phyloP scores from a whole-genome alignment of 2,113 vertebrate genomes.

The Eptesicus fuscus region DNA sequence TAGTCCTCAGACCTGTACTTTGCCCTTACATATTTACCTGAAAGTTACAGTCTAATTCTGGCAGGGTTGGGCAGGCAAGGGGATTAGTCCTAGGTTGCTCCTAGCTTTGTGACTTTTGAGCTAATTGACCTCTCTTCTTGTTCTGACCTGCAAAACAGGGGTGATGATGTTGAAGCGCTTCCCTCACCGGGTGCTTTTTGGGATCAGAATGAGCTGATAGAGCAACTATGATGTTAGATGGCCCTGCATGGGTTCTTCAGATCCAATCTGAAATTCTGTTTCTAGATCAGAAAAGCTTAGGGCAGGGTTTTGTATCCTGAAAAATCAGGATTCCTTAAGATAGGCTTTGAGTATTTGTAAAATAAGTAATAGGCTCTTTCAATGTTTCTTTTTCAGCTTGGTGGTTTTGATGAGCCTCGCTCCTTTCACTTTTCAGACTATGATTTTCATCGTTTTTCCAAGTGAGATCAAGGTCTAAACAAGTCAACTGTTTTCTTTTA shows the following conservation, averaged over 20 bases:
- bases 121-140: background rate
- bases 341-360: slow-evolving; percentile 17
- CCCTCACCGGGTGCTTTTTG: background rate
- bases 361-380: background rate
- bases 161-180: background rate
- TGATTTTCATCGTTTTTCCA: background rate
- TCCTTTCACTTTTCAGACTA: background rate
- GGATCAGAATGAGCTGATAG: background rate
- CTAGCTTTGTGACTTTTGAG: background rate
- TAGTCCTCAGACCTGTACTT: background rate
- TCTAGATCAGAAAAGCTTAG: background rate
- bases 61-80: background rate
- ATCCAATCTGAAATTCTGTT: background rate
- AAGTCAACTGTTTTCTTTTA: background rate
- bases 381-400: background rate
- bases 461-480: background rate
- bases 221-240: background rate
- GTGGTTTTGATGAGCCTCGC: background rate
- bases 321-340: background rate
- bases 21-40: background rate
- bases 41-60: background rate
- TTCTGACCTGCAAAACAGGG: background rate
- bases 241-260: background rate
- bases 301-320: background rate
- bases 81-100: background rate